Base-by-base conservation (phyloP, 53 echinoderm and acorn worm species). In the Stichopus horrens region DNA sequence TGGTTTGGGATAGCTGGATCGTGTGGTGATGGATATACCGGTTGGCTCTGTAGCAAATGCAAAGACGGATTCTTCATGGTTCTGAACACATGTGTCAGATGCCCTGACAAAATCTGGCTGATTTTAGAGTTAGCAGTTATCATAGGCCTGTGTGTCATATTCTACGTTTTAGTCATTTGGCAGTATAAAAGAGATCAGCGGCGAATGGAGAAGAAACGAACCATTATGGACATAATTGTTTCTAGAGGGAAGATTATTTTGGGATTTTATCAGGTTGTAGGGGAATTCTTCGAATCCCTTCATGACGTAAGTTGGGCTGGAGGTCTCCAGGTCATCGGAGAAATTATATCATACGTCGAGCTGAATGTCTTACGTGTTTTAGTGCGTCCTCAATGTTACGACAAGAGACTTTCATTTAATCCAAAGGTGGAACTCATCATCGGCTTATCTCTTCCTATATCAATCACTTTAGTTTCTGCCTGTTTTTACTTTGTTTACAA, bases 231-330 rank as follows among this genome's bases (percentile, higher is more conserved):
- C 68, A 65, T 89, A 9, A 7, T 89, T 23, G 60, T 89, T 5
- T 89, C 91, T 8, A 76, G 93, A 23, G 73, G 52, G 18, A 93
- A 93, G 76, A 93, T 93, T 55, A 7, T 91, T 57, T 65, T 93
- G 5, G 93, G 93, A 54, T 93, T 93, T 56, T 93, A 91, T 55
- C 93, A 93, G 73, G 89, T 93, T 53, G 74, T 91, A 23, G 93
- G 91, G 13, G 93, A 89, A 20, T 60, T 91, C 58, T 89, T 89
- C 21, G 57, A 77, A 11, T 68, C 91, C 4, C 23, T 93, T 2
- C 63, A 89, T 14, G 68, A 80, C 10, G 74, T 93, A 74, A 54
- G 73, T 5, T 93, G 91, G 93, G 89, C 91, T 19, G 51, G 20
- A 7, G 55, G 11, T 8, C 56, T 93, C 57, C 54, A 23, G 8